Conservation (phyloP, 2,797 vertebrate genomes). For the Helicolenus hilgendorfi region DNA sequence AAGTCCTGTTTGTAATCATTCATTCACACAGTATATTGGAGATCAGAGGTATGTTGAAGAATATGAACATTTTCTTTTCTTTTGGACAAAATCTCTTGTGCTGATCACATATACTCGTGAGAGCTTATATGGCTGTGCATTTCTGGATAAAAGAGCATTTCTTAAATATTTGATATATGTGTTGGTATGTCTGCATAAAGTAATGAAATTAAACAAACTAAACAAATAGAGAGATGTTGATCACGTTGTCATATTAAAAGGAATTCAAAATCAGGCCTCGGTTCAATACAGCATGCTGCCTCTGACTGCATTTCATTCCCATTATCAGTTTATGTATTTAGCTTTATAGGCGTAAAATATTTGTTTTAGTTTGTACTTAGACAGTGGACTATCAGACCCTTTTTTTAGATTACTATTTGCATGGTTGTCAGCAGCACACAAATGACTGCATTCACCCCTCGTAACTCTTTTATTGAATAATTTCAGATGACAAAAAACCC, state of each 20-base stretch:
- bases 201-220: not conserved
- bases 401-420: not conserved
- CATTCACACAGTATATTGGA: constrained; percentile 19
- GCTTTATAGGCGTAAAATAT: not conserved
- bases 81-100: not conserved
- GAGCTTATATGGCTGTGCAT: not conserved
- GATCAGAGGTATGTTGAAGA: not conserved
- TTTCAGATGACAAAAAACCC: constrained; percentile 19
- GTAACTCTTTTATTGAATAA: not conserved
- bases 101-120: not conserved
- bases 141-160: not conserved
- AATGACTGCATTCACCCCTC: not conserved
- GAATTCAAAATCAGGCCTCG: not conserved
- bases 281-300: not conserved
- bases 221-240: not conserved
- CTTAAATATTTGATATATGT: not conserved
- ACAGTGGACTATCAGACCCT: not conserved
- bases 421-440: not conserved
- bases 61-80: not conserved
- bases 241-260: not conserved
- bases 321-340: not conserved
- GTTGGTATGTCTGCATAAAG: not conserved
- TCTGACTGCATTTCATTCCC: not conserved
- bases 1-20: constrained; percentile 40
- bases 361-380: not conserved